Base-by-base conservation (phyloP, 2,888 invertebrate genomes). In the Scaptomyza polygonia region DNA sequence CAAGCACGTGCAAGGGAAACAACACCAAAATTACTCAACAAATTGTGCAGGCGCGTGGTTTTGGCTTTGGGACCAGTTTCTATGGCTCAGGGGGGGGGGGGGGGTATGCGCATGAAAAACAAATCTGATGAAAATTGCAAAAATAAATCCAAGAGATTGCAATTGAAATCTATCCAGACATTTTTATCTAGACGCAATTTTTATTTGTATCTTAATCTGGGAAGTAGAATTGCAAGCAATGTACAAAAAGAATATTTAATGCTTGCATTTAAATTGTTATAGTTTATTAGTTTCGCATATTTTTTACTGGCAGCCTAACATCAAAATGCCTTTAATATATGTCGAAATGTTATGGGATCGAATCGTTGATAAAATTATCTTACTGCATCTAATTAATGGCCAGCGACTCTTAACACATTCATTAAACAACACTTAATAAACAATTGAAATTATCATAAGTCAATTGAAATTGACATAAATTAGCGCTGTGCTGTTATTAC, bases 21-120 rank as follows among this genome's bases (percentile, higher is more conserved):
- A 71, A 61, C 56, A 79, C 56, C 36, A 53, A 82, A 85, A 67
- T 70, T 73, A 79, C 73, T 79, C 73, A 70, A 43, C 63, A 65
- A 65, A 65, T 65, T 64, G 77, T 48, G 39, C 62, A 52, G 55
- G 51, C 18, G 42, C 39, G 39, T 25, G 14, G 53, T 43, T 32
- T 47, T 48, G 32, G 36, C 64, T 18, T 54, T 48, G 51, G 45
- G 58, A 53, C 8, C 9, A 14, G n/a, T 5, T 43, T 11, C 45
- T 8, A 25, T 32, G 12, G 34, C 76, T 27, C 64, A 18, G 12
- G 65, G 84, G 71, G 78, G 56, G n/a, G n/a, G n/a, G n/a, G n/a
- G n/a, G n/a, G n/a, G n/a, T n/a, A 64, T 57, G 64, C 25, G 36
- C 48, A 47, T 27, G 9, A 59, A 42, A 34, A 29, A 30, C 51